Evolutionary conservation across 2,888 invertebrate species (phyloP), one percentile per base, ranked within the genome.

Genomic region (Drosophila flavopinicola): DNA sequence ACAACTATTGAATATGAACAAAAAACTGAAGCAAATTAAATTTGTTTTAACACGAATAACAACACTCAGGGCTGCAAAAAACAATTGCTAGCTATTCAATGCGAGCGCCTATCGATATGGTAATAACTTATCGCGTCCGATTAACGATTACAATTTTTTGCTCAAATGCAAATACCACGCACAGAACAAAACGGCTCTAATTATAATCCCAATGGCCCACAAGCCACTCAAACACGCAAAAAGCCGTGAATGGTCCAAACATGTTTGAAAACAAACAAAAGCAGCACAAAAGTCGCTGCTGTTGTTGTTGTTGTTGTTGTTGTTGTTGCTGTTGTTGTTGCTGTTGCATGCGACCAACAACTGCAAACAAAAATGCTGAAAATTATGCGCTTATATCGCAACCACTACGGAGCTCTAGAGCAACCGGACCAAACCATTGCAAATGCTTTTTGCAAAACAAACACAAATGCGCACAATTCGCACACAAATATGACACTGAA

Each of bases 401-500:
- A 59, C 45, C 58, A 63, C 63, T 42, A 57, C 39, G 20, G 20
- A 20, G 20, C n/a, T 20, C 20, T 20, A 45, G 47, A 61, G 37
- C 42, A 35, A 42, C 39, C 41, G 35, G 45, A 52, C 20, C 20
- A 20, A 4, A 20, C 20, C 20, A 20, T 20, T 4, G 20, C 20
- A n/a, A n/a, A n/a, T n/a, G n/a, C n/a, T n/a, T n/a, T 51, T 78
- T 66, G 54, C 70, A 65, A 77, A 72, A 75, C 65, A 75, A 70
- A 71, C 59, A 71, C 57, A 60, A 44, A 57, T 39, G 39, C 53
- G 37, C n/a, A n/a, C n/a, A n/a, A 63, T 30, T 52, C 44, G 25
- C 71, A 61, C 59, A 77, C 75, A 78, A 79, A 79, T 79, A 78
- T 83, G 83, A 78, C 78, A 80, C 73, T 79, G 78, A 80, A 80